These are phyloP conservation scores for Steinernema feltiae DNA, from an alignment of 1,140 invertebrate species.

Conservation along the genomic window DNA sequence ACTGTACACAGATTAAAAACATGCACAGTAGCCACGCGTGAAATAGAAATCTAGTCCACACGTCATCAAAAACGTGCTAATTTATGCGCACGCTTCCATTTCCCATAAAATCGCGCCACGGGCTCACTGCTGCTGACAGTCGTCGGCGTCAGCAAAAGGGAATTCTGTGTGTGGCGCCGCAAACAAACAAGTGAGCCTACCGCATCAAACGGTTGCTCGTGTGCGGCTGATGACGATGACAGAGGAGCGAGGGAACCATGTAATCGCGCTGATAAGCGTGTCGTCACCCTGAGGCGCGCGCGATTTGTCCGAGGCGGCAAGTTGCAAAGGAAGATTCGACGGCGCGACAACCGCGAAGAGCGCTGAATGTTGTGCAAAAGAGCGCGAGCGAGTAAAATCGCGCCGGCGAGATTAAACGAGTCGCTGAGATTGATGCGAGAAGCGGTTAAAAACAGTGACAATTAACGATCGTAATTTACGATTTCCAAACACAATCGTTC, in stretches of 20 bases:
- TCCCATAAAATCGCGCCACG: neutral
- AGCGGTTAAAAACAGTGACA: constrained; percentile 8
- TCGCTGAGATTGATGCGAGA: constrained; percentile 2
- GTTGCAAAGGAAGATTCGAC: neutral
- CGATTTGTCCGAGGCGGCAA: neutral
- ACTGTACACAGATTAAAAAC: too few species aligned
- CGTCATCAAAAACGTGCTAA: neutral
- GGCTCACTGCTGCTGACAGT: neutral
- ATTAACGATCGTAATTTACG: constrained; percentile 12
- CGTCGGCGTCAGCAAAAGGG: too few species aligned
- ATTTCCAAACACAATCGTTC: constrained; percentile 2
- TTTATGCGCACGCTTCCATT: neutral
- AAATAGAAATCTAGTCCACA: too few species aligned
- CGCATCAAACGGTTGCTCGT: neutral
- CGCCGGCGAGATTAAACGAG: constrained; percentile 14
- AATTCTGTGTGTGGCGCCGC: too few species aligned
- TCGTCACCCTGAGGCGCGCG: neutral
- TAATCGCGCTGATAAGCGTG: neutral
- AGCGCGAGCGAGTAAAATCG: constrained; percentile 8
- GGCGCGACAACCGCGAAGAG: neutral
- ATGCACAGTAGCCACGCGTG: too few species aligned
- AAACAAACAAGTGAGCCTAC: neutral
- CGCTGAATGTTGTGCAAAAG: neutral
- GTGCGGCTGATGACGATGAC: too few species aligned
- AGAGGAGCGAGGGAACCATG: neutral